Base-by-base conservation (phyloP, 2,888 invertebrate species). In the Anodontia alba region DNA sequence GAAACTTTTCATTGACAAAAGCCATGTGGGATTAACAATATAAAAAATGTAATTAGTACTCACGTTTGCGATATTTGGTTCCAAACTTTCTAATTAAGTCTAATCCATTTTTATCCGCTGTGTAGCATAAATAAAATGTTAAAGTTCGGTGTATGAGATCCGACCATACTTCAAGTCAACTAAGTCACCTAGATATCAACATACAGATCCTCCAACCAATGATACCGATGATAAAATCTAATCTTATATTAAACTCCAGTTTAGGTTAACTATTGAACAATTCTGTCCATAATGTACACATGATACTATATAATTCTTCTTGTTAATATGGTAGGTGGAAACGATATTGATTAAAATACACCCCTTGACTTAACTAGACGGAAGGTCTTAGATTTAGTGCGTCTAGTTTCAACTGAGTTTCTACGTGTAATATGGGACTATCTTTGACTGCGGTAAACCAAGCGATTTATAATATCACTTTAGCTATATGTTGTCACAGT, bases 381-480 rank as follows among this genome's bases (percentile, higher is more conserved):
- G 33, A 62, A 33, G n/a, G 31, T 2, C 62, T 10, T 33, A 23
- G 12, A 20, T 62, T 62, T 62, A 15, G 26, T 33, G 62, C 62
- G 62, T 62, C 33, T 62, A 62, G 33, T 62, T 62, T 62, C 62
- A 62, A 31, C 62, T 26, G 3, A 1, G 62, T 33, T 12, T 62
- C 33, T 5, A 8, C 7, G 62, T 33, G 62, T 33, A 62, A 62
- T 62, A 62, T 33, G 33, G 62, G 62, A 10, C 31, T 62, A 62
- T 62, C 62, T 62, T 62, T 62, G 33, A 62, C 33, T 20, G 46
- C n/a, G 54, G 62, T 33, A 33, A 33, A 62, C 33, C 62, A 62
- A 33, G 62, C 62, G 62, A 62, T 62, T 33, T 62, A 33, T 62
- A 33, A 62, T 62, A 62, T 62, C 62, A 62, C 62, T 33, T 33